Percentiles rank a stretch among this genome's conserved stretches.
These are phyloP conservation scores for Athalia circularis DNA, from an alignment of 2,888 invertebrate genomes.

Conservation along the genomic window DNA sequence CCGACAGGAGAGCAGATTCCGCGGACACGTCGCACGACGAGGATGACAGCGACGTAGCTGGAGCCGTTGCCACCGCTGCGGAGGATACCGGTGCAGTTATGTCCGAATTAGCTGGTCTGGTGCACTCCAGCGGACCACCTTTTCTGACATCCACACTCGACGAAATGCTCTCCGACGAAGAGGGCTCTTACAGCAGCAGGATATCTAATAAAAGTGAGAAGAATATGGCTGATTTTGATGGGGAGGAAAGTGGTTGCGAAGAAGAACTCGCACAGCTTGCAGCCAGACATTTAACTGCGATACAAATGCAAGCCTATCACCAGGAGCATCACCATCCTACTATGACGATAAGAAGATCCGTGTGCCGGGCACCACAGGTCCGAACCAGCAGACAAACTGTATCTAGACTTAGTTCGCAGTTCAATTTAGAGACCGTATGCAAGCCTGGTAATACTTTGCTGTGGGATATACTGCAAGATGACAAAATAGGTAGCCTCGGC, in stretches of 20 bases:
- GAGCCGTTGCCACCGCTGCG: constrained; percentile 63
- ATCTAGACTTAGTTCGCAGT: constrained; percentile 69
- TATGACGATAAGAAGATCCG: constrained; percentile 65
- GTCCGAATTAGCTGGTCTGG: constrained; percentile 74
- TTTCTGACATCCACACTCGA: constrained; percentile 69
- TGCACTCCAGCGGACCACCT: constrained; percentile 69
- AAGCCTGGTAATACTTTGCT: constrained; percentile 93
- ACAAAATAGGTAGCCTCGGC: constrained; percentile 89
- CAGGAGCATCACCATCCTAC: constrained; percentile 67
- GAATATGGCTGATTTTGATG: constrained; percentile 96
- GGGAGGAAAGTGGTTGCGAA: constrained; percentile 91
- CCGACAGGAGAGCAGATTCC: constrained; percentile 64
- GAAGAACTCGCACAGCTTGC: constrained; percentile 88
- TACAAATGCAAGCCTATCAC: constrained; percentile 72
- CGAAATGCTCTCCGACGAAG: constrained; percentile 71
- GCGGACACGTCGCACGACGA: constrained; percentile 71
- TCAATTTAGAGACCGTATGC: constrained; percentile 86
- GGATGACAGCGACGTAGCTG: constrained; percentile 66
- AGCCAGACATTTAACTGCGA: constrained; percentile 75
- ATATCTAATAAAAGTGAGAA: constrained; percentile 96
- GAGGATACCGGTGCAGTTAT: constrained; percentile 72
- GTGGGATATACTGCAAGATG: constrained; percentile 96
- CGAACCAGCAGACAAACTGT: constrained; percentile 60
- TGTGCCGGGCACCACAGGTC: constrained; percentile 64
- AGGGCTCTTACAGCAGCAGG: constrained; percentile 93